Percentiles rank a stretch among this genome's conserved stretches.
Evolutionary conservation across 1,140 invertebrate genomes (phyloP).

Genomic region (Hypothenemus hampei): DNA sequence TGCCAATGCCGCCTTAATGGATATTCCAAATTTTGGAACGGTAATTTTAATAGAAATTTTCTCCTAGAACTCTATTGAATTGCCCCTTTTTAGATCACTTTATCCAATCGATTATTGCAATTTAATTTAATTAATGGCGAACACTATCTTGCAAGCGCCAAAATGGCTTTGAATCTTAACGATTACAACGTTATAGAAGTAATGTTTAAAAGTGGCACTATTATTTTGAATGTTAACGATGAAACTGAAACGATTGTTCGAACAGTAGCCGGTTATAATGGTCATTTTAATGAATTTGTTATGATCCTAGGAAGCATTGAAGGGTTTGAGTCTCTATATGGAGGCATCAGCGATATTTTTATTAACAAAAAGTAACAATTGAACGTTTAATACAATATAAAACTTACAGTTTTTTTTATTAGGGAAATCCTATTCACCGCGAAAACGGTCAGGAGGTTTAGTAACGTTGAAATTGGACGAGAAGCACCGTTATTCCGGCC

Average conservation of each 20-base stretch:
- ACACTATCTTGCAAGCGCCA: constrained; percentile 6
- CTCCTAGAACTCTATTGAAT: too few relatives aligned
- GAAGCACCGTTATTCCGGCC: constrained; percentile 46
- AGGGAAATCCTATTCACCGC: constrained; percentile 25
- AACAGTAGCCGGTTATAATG: too few relatives aligned
- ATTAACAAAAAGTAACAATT: constrained; percentile 68
- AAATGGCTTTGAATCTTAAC: constrained; percentile 9
- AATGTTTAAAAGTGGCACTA: constrained; percentile 11
- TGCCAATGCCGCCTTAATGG: constrained; percentile 27
- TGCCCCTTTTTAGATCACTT: background rate
- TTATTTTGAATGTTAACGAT: constrained; percentile 20
- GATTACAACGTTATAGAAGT: constrained; percentile 25
- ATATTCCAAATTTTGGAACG: constrained; percentile 36
- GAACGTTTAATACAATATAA: background rate
- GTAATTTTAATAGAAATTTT: background rate
- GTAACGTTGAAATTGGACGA: constrained; percentile 68
- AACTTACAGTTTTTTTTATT: background rate
- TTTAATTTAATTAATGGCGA: constrained; percentile 19
- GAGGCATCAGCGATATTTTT: constrained; percentile 75
- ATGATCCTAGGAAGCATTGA: constrained; percentile 16
- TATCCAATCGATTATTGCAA: constrained; percentile 10
- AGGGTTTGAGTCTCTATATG: constrained; percentile 50
- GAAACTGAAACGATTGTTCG: constrained; percentile 12
- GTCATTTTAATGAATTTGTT: constrained; percentile 4
- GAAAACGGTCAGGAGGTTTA: constrained; percentile 47